Percentiles rank a stretch among this genome's conserved stretches.
Conservation (phyloP, 2,888 invertebrate genomes). For the Limnephilus auricula region DNA sequence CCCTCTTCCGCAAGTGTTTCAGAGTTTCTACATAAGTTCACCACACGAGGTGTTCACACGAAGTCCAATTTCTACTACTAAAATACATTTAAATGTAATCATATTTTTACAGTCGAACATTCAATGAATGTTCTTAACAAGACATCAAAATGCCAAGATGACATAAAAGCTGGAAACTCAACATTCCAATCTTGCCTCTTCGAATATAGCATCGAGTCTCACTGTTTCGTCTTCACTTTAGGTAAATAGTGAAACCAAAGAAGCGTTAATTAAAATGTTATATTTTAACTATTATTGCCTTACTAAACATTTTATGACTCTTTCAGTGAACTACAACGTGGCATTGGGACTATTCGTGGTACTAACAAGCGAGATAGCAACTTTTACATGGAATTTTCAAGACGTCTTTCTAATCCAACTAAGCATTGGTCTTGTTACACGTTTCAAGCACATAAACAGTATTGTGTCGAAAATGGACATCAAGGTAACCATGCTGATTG, state of each 20-base stretch:
- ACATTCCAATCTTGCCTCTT: constrained; percentile 54
- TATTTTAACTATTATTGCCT: background rate
- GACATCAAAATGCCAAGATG: constrained; percentile 51
- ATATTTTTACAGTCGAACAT: constrained; percentile 61
- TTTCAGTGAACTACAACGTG: constrained; percentile 58
- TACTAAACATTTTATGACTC: background rate
- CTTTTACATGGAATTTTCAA: constrained; percentile 81
- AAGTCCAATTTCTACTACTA: background rate
- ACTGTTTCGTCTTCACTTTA: constrained; percentile 59
- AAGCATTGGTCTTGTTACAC: constrained; percentile 77
- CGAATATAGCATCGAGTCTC: constrained; percentile 63
- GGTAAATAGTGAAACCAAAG: constrained; percentile 41
- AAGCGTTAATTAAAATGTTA: background rate
- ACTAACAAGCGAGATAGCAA: constrained; percentile 68
- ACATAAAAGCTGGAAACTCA: constrained; percentile 50
- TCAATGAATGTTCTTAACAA: constrained; percentile 59
- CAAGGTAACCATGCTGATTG: constrained; percentile 42
- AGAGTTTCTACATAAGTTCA: background rate
- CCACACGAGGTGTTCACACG: background rate
- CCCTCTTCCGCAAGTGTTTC: background rate
- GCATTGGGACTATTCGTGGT: constrained; percentile 59
- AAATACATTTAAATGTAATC: background rate
- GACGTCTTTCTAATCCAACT: constrained; percentile 81
- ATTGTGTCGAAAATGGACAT: constrained; percentile 55
- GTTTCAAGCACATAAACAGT: constrained; percentile 73